phyloP scores from a whole-genome alignment of 2,797 vertebrate genomes.

The Florisuga fusca region DNA sequence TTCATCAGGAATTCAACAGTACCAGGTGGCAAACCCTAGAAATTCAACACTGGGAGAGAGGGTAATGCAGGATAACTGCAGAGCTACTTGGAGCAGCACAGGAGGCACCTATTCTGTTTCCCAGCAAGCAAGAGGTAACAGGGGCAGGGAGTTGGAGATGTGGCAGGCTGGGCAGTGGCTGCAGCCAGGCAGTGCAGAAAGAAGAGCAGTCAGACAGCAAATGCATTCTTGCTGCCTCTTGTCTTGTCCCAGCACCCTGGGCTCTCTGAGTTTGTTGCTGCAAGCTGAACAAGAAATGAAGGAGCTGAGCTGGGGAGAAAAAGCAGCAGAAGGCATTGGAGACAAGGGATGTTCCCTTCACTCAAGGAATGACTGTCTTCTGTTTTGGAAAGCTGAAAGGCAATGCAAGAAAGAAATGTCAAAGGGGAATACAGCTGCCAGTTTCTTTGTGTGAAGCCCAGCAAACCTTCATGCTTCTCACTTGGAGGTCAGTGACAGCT shows the following conservation, averaged over 20 bases:
- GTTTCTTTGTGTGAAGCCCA: neutral
- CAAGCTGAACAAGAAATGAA: neutral
- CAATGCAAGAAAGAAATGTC: neutral
- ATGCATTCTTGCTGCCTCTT: neutral
- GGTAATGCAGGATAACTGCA: neutral
- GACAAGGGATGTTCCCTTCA: neutral
- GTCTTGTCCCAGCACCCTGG: neutral
- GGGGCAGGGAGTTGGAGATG: neutral
- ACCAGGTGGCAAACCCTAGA: neutral
- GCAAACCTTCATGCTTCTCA: neutral
- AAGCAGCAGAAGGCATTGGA: neutral
- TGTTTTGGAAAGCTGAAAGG: neutral
- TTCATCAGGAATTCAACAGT: neutral
- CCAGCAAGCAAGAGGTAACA: neutral
- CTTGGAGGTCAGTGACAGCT: neutral
- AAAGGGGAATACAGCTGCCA: neutral
- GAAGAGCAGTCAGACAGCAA: neutral
- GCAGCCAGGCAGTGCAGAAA: neutral
- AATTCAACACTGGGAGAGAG: neutral
- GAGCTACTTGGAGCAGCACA: neutral
- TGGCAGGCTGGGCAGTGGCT: fast-evolving
- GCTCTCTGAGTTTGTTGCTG: neutral
- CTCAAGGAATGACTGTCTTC: neutral
- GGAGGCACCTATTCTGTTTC: neutral
- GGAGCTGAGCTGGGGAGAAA: neutral